Evolutionary conservation across 1,140 invertebrate species (phyloP).

Genomic region (Lutraria rhynchaena): DNA sequence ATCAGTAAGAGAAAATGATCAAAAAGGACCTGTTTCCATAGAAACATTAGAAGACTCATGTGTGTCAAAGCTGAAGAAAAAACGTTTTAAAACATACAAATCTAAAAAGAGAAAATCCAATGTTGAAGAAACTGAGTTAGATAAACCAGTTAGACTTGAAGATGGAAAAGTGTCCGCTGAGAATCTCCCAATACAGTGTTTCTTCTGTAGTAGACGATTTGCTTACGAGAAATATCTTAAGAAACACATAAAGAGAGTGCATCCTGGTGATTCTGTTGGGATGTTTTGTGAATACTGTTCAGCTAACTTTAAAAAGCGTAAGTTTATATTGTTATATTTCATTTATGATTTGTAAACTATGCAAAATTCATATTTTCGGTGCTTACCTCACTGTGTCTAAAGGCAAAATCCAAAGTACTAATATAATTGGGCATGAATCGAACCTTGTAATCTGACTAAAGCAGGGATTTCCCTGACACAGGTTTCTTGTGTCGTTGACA

Average conservation of each 20-base stretch:
- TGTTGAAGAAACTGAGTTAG: background rate
- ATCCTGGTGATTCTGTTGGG: constrained; percentile 29
- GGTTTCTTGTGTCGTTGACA: no score
- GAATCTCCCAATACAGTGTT: constrained; percentile 47
- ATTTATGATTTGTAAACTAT: no score
- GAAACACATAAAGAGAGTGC: constrained; percentile 50
- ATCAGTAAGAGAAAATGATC: background rate
- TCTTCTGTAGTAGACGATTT: constrained; percentile 48
- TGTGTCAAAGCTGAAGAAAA: background rate
- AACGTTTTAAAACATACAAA: constrained; percentile 3
- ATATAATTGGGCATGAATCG: no score
- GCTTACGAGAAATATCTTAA: constrained; percentile 56
- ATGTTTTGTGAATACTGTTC: constrained; percentile 60
- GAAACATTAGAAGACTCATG: background rate
- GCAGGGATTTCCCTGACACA: no score
- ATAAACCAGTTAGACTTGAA: constrained; percentile 39
- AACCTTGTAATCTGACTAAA: no score
- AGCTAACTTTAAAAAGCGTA: constrained; percentile 51
- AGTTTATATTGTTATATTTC: no score
- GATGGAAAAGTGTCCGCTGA: constrained; percentile 37
- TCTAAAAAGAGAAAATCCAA: background rate
- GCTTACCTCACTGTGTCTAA: background rate
- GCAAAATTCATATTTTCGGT: background rate
- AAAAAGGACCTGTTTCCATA: background rate
- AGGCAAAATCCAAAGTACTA: no score